Evolutionary conservation across 2,888 invertebrate species (phyloP).

Genomic region (Synergus itoensis): DNA sequence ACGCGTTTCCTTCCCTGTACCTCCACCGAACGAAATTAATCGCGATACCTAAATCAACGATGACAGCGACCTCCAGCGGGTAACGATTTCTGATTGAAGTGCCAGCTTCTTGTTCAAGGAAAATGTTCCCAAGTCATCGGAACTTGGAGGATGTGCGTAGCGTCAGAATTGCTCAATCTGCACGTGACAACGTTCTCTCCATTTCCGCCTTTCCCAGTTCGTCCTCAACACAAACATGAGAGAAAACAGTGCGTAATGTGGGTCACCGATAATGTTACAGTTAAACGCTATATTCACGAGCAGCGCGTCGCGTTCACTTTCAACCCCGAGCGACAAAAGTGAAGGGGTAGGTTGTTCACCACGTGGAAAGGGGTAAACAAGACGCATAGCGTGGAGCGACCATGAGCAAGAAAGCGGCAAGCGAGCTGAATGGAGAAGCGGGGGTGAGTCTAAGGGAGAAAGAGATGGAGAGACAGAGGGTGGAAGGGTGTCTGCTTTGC

Average conservation of each 20-base stretch:
- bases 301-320: slow-evolving; percentile 59
- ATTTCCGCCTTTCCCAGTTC: slow-evolving; percentile 48
- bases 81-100: slow-evolving; percentile 60
- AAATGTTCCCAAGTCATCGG: not conserved
- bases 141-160: slow-evolving; percentile 14
- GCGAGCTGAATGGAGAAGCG: slow-evolving; percentile 63
- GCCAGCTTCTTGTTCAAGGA: slow-evolving; percentile 1
- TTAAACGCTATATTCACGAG: slow-evolving; percentile 29
- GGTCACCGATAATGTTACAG: slow-evolving; percentile 55
- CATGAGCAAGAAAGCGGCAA: slow-evolving; percentile 53
- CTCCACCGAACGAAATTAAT: slow-evolving; percentile 63
- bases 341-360: slow-evolving; percentile 57
- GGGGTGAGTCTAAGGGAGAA: slow-evolving; percentile 51
- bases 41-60: slow-evolving; percentile 66
- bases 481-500: slow-evolving; percentile 66
- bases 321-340: slow-evolving; percentile 62
- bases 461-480: slow-evolving; percentile 41
- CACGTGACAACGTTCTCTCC: slow-evolving; percentile 48
- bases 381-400: slow-evolving; percentile 43
- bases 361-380: slow-evolving; percentile 66
- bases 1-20: slow-evolving; percentile 52
- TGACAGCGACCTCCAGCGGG: slow-evolving; percentile 59
- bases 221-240: slow-evolving; percentile 24
- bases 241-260: slow-evolving; percentile 52
- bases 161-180: not conserved